Evolutionary conservation across 1,140 invertebrate species (phyloP).

Genomic region (Tenebrio molitor): DNA sequence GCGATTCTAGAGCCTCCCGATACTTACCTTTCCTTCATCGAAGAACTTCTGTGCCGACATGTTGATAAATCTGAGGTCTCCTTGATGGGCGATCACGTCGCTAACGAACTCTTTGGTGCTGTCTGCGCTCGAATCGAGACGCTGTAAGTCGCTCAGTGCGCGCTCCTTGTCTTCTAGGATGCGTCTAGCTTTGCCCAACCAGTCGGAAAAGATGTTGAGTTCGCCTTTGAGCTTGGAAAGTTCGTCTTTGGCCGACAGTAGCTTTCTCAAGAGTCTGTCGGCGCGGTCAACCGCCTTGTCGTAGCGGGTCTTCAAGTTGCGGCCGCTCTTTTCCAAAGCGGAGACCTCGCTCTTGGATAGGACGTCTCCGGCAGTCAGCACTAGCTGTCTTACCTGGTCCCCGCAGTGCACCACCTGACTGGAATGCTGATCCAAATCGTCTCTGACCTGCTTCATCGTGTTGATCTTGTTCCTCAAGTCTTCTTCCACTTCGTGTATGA

Average conservation of each 20-base stretch:
- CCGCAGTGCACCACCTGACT: conserved; percentile 88
- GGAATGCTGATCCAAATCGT: conserved; percentile 90
- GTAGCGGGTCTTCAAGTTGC: conserved; percentile 86
- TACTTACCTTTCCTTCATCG: conserved; percentile 86
- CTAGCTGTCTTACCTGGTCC: conserved; percentile 92
- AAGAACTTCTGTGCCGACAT: conserved; percentile 96
- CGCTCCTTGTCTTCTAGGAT: conserved; percentile 88
- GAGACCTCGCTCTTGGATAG: conserved; percentile 89
- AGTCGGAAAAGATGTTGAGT: conserved; percentile 84
- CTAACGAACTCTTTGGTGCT: conserved; percentile 89
- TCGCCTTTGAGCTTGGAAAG: conserved; percentile 87
- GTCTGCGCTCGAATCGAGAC: conserved; percentile 79
- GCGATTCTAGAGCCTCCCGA: no score
- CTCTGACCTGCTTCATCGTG: conserved; percentile 90
- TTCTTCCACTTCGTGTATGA: conserved; percentile 89
- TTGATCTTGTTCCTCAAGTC: conserved; percentile 92
- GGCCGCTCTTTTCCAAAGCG: conserved; percentile 87
- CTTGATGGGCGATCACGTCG: conserved; percentile 95
- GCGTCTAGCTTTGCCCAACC: conserved; percentile 86
- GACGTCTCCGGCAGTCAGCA: conserved; percentile 90
- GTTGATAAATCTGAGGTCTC: conserved; percentile 93
- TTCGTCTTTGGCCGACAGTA: conserved; percentile 88
- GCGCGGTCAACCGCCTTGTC: conserved; percentile 85
- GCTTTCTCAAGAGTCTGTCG: conserved; percentile 81
- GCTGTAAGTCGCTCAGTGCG: conserved; percentile 84